Evolutionary conservation across 2,888 invertebrate species (phyloP).

Genomic region (Nemapogon koenigi): DNA sequence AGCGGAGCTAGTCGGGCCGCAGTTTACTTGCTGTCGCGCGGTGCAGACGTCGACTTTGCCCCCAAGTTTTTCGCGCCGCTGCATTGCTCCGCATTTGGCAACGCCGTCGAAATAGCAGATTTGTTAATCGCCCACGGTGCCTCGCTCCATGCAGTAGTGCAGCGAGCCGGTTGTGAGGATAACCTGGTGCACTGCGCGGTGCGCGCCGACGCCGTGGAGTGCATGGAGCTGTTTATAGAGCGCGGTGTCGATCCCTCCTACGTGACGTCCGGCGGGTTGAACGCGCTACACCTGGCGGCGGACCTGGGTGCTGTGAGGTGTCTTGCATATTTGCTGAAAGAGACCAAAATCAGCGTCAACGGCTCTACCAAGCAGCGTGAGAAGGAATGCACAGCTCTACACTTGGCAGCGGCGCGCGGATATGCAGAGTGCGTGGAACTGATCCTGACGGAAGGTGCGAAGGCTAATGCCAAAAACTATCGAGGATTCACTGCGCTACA

Average conservation of each 20-base stretch:
- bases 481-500: conserved; percentile 88
- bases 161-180: conserved; percentile 72
- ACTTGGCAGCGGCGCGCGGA: conserved; percentile 88
- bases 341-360: conserved; percentile 75
- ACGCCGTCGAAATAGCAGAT: conserved; percentile 79
- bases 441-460: conserved; percentile 78
- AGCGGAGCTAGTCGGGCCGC: conserved; percentile 76
- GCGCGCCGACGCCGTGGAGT: conserved; percentile 78
- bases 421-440: conserved; percentile 81
- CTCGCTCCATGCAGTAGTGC: conserved; percentile 72
- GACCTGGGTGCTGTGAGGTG: conserved; percentile 78
- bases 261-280: conserved; percentile 75
- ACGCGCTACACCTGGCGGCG: conserved; percentile 81
- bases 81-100: conserved; percentile 90
- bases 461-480: conserved; percentile 75
- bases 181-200: conserved; percentile 86
- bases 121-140: conserved; percentile 76
- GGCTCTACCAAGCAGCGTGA: conserved; percentile 73
- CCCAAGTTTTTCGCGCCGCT: conserved; percentile 80
- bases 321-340: conserved; percentile 75
- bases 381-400: conserved; percentile 79
- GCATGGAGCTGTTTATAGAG: conserved; percentile 76
- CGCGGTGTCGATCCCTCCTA: conserved; percentile 79
- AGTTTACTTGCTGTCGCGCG: conserved; percentile 71
- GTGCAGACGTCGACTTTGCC: conserved; percentile 72